These are phyloP conservation scores for Caenorhabditis macrosperma DNA, from an alignment of 2,888 invertebrate genomes.

Conservation along the genomic window DNA sequence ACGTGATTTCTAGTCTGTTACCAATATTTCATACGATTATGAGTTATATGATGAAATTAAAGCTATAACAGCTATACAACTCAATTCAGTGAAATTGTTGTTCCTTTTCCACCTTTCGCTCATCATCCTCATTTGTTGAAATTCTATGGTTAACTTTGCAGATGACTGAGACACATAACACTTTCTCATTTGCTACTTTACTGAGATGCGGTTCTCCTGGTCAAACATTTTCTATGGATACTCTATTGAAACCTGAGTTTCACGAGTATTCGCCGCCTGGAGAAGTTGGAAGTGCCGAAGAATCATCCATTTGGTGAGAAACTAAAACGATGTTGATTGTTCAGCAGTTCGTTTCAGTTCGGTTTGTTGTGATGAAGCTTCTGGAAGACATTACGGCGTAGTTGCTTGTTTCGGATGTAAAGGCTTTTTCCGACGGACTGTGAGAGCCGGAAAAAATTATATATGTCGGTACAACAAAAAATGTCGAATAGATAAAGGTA, in stretches of 20 bases:
- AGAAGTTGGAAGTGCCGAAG: conserved; percentile 44
- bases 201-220: conserved; percentile 62
- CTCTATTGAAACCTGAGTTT: conserved; percentile 58
- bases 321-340: not conserved
- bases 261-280: conserved; percentile 58
- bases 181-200: conserved; percentile 65
- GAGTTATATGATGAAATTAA: no score
- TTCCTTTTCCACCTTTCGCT: not conserved
- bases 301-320: conserved; percentile 62
- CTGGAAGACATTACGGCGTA: conserved; percentile 78
- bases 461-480: conserved; percentile 76
- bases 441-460: conserved; percentile 77
- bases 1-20: no score
- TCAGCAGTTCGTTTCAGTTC: conserved; percentile 64
- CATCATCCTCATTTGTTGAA: not conserved
- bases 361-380: conserved; percentile 79
- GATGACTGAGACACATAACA: conserved; percentile 57
- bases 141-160: conserved; percentile 10
- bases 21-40: no score
- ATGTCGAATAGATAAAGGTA: conserved; percentile 79
- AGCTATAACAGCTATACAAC: no score
- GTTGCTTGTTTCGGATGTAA: conserved; percentile 79
- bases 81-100: no score
- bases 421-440: conserved; percentile 77
- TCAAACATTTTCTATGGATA: conserved; percentile 54